A percentile compares a stretch with the other conserved stretches of the same genome.
Conservation (phyloP, 2,797 vertebrate genomes). For the Myotis pilosus region DNA sequence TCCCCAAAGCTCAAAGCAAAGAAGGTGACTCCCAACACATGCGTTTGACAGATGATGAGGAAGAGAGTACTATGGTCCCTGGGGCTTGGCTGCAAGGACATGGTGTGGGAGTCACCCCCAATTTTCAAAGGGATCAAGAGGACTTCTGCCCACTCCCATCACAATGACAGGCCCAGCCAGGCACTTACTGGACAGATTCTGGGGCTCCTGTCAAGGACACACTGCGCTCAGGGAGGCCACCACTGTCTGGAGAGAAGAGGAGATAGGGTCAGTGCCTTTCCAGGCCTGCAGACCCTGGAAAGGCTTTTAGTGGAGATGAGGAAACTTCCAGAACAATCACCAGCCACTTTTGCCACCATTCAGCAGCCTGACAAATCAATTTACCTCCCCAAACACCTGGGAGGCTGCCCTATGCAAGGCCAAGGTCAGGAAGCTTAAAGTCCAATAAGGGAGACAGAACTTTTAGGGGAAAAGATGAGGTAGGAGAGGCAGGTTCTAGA, state of each 20-base stretch:
- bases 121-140: neutral
- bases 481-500: neutral
- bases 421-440: neutral
- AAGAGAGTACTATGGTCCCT: neutral
- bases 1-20: neutral
- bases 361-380: neutral
- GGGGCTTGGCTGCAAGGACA: neutral
- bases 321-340: neutral
- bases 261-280: neutral
- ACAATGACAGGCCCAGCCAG: neutral
- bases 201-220: constrained; percentile 93
- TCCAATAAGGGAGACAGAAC: neutral
- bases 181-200: constrained; percentile 89
- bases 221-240: constrained; percentile 91
- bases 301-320: neutral
- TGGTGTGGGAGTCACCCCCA: neutral
- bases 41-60: neutral
- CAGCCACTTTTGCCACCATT: neutral
- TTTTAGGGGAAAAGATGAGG: neutral
- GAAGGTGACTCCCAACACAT: neutral
- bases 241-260: constrained; percentile 86
- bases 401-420: neutral
- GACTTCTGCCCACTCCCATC: neutral
- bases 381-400: neutral
- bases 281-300: neutral